Base-by-base conservation (phyloP, 35 echinoderm and acorn worm genomes). In the Amphiura filiformis region DNA sequence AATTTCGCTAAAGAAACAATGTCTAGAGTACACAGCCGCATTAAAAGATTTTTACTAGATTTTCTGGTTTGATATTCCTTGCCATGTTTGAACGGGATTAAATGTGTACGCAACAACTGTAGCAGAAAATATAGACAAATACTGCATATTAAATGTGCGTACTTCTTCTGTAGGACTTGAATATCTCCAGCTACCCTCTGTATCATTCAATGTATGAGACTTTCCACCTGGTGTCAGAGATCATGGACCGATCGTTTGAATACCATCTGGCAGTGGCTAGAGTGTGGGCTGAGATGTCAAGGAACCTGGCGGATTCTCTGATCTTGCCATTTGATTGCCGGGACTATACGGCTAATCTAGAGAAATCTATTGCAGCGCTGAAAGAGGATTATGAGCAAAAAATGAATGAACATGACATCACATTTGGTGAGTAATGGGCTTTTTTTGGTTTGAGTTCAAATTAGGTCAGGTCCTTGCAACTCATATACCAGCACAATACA, bases 161-260 rank as follows among this genome's bases (percentile, higher is more conserved):
- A 84, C 61, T 44, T 65, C 30, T 65, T 78, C 41, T n/a, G 31
- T 77, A 97, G 91, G 35, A 61, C 7, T 38, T 81, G n/a, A 76
- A 79, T 0, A 77, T 97, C 49, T 91, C 95, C 23, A 93, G 88
- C 86, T 93, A 97, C 56, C 95, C 95, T 1, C 64, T 97, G 5
- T 97, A 97, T 56, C 95, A 97, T 56, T 93, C 95, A 26, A 89
- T 97, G 86, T 97, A 97, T 39, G 95, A 97, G 81, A 97, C 95
- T 2, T 97, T 97, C 77, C 82, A 91, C 77, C 92, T 97, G 5
- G 80, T 97, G 31, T 70, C 81, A 18, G 90, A 89, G 65, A 87
- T 93, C 75, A 85, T 93, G 81, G 95, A 97, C 76, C 82, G 70
- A 32, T 56, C 84, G 15, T 97, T 97, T 57, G 84, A 97, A 31